A percentile compares a stretch with the other conserved stretches of the same genome.
These are phyloP conservation scores for Microchirus variegatus DNA, from an alignment of 2,797 vertebrate genomes.

Conservation along the genomic window DNA sequence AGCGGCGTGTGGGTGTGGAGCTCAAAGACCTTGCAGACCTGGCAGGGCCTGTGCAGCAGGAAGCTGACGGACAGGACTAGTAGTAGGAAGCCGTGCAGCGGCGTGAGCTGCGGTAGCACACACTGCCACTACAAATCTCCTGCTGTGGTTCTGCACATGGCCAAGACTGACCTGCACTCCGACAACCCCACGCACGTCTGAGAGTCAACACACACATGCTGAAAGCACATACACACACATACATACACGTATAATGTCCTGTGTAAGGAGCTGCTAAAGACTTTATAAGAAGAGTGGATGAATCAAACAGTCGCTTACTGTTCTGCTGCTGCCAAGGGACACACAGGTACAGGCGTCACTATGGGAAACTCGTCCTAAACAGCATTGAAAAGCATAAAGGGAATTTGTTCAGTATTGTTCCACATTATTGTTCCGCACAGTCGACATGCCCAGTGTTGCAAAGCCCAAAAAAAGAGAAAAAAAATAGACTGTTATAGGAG, in stretches of 20 bases:
- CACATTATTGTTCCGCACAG: constrained; percentile 55
- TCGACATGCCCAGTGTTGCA: constrained; percentile 61
- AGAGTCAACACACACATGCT: constrained; percentile 29
- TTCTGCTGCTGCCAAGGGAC: constrained; percentile 66
- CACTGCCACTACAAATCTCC: constrained; percentile 96
- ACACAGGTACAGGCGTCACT: constrained; percentile 51
- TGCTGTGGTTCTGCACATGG: constrained; percentile 90
- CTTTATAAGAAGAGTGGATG: constrained; percentile 47
- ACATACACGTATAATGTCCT: constrained; percentile 35
- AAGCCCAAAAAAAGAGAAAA: constrained; percentile 31
- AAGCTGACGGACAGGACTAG: constrained; percentile 89
- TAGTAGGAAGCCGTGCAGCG: constrained; percentile 88
- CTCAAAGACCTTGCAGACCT: constrained; percentile 98
- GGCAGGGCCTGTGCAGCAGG: constrained; percentile 95
- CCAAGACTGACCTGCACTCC: constrained; percentile 92
- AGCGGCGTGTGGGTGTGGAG: constrained; percentile 99
- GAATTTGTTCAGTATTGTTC: constrained; percentile 73
- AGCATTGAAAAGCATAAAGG: constrained; percentile 72
- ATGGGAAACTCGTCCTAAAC: constrained; percentile 60
- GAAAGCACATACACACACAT: constrained; percentile 10
- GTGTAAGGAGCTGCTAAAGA: constrained; percentile 74
- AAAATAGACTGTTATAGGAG: constrained; percentile 39
- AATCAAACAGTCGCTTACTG: constrained; percentile 52
- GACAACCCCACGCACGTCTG: constrained; percentile 94
- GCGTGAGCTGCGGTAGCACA: constrained; percentile 85